These are phyloP conservation scores for Agonopterix arenella DNA, from an alignment of 2,888 invertebrate species.

Conservation along the genomic window DNA sequence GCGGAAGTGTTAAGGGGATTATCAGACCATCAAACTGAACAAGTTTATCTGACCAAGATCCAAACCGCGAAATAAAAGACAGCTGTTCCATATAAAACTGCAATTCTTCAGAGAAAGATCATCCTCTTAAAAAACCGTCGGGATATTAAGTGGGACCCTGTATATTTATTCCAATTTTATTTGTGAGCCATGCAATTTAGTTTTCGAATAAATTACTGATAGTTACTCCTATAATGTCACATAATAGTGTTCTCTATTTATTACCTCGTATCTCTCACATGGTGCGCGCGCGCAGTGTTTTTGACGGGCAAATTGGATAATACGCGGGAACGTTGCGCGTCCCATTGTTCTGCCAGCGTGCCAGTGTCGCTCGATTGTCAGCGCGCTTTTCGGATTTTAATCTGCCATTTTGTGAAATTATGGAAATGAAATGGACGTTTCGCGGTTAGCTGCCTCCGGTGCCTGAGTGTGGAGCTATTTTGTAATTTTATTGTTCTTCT, in stretches of 20 bases:
- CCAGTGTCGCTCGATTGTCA: constrained; percentile 54
- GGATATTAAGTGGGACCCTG: too few relatives aligned
- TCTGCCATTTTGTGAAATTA: constrained; percentile 70
- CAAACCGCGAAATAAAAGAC: too few relatives aligned
- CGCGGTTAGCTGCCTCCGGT: constrained; percentile 63
- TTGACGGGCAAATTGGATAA: constrained; percentile 73
- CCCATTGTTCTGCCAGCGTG: constrained; percentile 61
- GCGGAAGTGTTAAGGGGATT: too few relatives aligned
- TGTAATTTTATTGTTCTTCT: constrained; percentile 50
- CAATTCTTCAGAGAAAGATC: too few relatives aligned
- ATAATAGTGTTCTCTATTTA: neutral
- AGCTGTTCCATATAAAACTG: too few relatives aligned
- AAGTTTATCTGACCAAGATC: too few relatives aligned
- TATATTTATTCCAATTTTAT: too few relatives aligned
- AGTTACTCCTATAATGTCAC: too few relatives aligned
- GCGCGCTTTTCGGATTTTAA: constrained; percentile 63
- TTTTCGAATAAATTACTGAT: too few relatives aligned
- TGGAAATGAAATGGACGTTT: constrained; percentile 71
- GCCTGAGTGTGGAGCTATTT: constrained; percentile 35
- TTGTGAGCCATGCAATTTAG: constrained; percentile 13
- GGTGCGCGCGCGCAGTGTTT: constrained; percentile 46
- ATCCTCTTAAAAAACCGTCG: too few relatives aligned
- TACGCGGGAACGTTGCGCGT: constrained; percentile 47
- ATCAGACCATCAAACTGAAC: too few relatives aligned
- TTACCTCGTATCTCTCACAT: neutral